Percentiles rank a stretch among this genome's conserved stretches.
Evolutionary conservation across 2,797 vertebrate species (phyloP).

Genomic region (Menidia menidia): DNA sequence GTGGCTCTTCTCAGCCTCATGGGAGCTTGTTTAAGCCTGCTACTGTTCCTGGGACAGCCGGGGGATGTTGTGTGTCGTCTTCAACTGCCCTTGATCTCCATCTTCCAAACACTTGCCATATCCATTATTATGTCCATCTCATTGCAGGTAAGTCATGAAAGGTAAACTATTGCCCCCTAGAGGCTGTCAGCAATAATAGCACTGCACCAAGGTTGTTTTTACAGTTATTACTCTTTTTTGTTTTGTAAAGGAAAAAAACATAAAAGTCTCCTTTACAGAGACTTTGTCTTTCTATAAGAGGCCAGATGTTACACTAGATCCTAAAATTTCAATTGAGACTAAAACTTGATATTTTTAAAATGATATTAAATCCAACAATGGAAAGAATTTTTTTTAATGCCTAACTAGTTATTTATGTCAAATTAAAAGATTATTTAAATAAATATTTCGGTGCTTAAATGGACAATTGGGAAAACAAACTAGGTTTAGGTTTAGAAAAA

Average conservation of each 20-base stretch:
- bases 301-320: too few species aligned
- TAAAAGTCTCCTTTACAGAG: neutral
- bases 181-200: neutral
- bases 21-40: constrained; percentile 78
- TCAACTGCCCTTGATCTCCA: constrained; percentile 83
- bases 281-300: too few species aligned
- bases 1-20: constrained; percentile 79
- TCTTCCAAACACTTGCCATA: constrained; percentile 84
- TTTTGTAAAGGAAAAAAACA: neutral
- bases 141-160: constrained; percentile 74
- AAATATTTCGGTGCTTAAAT: too few species aligned
- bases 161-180: neutral
- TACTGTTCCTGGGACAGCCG: constrained; percentile 86
- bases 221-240: neutral
- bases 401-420: neutral
- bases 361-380: too few species aligned
- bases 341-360: too few species aligned
- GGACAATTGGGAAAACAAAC: neutral
- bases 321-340: too few species aligned
- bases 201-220: neutral
- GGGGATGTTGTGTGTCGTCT: constrained; percentile 69
- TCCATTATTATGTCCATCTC: constrained; percentile 78
- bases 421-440: too few species aligned
- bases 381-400: too few species aligned
- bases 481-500: neutral